phyloP scores from a whole-genome alignment of 2,113 vertebrate species.

The Oceanodroma tethys region DNA sequence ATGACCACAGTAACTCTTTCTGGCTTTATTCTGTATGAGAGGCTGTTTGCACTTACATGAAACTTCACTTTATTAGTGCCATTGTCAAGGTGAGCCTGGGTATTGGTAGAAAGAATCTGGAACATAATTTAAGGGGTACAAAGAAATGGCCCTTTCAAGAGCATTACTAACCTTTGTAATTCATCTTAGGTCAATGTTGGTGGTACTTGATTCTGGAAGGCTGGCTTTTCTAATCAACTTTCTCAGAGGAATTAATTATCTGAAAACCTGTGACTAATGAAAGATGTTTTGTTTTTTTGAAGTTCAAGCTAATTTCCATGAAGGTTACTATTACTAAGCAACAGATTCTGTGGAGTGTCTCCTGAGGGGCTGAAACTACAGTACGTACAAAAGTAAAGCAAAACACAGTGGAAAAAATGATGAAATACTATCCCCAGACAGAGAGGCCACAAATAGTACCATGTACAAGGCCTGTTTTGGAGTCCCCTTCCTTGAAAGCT shows the following conservation, averaged over 20 bases:
- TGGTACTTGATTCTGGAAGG: neutral
- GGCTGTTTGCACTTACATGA: neutral
- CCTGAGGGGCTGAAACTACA: conserved; percentile 15
- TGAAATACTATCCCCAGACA: neutral
- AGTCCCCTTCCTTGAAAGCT: neutral
- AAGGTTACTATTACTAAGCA: conserved; percentile 80
- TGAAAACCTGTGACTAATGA: conserved; percentile 74
- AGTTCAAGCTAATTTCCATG: conserved; percentile 75
- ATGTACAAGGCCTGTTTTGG: neutral
- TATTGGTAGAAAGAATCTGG: neutral
- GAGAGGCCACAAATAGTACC: neutral
- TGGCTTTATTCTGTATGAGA: neutral
- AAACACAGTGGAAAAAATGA: neutral
- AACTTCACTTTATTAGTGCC: neutral
- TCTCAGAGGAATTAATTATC: conserved; percentile 78
- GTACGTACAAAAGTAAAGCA: neutral
- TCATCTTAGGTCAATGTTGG: neutral
- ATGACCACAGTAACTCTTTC: neutral
- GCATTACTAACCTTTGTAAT: neutral
- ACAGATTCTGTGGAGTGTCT: conserved; percentile 73
- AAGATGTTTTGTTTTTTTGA: conserved; percentile 79
- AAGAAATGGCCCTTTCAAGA: neutral
- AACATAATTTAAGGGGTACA: neutral
- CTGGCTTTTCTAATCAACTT: conserved; percentile 70
- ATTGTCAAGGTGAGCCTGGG: neutral